These are phyloP conservation scores for Mixornis gularis DNA, from an alignment of 2,113 vertebrate genomes.

Conservation along the genomic window DNA sequence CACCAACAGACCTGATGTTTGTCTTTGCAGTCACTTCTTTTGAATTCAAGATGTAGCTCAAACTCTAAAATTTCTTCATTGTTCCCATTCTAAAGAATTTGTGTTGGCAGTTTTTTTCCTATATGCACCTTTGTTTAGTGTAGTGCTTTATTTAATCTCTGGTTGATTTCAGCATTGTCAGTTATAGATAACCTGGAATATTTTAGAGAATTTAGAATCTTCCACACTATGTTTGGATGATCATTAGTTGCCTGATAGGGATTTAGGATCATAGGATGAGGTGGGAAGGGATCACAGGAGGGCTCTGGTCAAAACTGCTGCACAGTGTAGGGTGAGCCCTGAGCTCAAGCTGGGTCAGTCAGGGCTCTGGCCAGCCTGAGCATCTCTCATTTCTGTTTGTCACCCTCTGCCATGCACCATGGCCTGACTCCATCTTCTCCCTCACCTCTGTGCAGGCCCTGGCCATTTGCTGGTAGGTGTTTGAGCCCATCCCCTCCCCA, in stretches of 20 bases:
- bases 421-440: background rate
- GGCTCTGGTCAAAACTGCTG: background rate
- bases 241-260: background rate
- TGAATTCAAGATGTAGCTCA: background rate
- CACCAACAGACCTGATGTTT: background rate
- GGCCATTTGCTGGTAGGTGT: background rate
- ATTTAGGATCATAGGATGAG: background rate
- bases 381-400: background rate
- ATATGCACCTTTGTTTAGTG: background rate
- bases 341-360: background rate
- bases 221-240: rapidly evolving
- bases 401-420: rapidly evolving
- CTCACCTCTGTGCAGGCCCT: background rate
- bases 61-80: background rate
- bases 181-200: background rate
- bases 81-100: background rate
- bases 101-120: background rate
- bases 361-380: background rate
- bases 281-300: background rate
- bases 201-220: background rate
- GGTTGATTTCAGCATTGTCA: background rate
- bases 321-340: background rate
- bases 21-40: background rate
- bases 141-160: background rate
- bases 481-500: rapidly evolving